Percentiles rank a stretch among this genome's conserved stretches.
phyloP scores from a whole-genome alignment of 92 coral and sea anemone genomes.

The Palythoa grandis region DNA sequence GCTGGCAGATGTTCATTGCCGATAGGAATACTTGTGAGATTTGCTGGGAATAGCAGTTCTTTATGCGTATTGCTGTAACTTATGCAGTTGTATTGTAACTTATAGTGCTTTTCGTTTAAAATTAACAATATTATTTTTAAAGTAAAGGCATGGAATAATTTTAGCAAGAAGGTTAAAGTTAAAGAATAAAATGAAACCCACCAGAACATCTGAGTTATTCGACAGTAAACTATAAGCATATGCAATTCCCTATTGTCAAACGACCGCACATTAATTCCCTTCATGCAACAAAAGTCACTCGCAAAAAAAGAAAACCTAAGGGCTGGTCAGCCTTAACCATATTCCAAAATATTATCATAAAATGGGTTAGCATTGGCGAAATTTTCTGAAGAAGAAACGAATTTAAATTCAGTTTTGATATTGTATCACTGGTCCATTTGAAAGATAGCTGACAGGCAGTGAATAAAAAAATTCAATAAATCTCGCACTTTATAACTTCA shows the following conservation, averaged over 20 bases:
- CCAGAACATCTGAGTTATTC: neutral
- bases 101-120: neutral
- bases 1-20: neutral
- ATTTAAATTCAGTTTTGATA: too few species aligned
- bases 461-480: too few species aligned
- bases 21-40: neutral
- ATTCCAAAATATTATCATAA: neutral
- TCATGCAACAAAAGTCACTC: neutral
- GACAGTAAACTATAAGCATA: neutral
- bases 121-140: neutral
- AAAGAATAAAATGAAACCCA: neutral
- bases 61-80: too few species aligned
- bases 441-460: too few species aligned
- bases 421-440: too few species aligned
- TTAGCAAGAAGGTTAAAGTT: neutral
- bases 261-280: neutral
- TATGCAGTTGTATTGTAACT: too few species aligned
- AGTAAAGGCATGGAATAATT: neutral
- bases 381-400: too few species aligned
- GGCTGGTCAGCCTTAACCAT: neutral
- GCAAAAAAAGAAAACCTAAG: neutral
- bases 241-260: neutral
- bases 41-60: too few species aligned
- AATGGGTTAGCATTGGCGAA: too few species aligned
- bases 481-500: too few species aligned